Evolutionary conservation across 2,888 invertebrate genomes (phyloP).

Genomic region (Phortica okadai): DNA sequence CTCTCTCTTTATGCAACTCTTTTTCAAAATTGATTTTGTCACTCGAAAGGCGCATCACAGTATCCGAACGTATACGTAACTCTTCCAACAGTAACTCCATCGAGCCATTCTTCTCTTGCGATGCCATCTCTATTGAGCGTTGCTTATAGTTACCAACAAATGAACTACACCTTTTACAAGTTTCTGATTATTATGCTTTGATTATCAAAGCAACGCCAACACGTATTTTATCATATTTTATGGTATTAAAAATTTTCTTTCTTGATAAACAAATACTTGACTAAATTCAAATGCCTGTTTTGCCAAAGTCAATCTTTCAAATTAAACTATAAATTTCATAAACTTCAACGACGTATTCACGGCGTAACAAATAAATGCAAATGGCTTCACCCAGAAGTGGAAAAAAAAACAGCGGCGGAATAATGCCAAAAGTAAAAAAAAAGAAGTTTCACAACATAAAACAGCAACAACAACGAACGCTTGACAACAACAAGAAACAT

Average conservation of each 20-base stretch:
- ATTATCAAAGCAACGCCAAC: too few relatives aligned
- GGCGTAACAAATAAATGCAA: constrained; percentile 70
- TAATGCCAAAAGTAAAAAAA: constrained; percentile 35
- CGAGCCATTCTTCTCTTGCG: too few relatives aligned
- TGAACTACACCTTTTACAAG: too few relatives aligned
- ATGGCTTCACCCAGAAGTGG: constrained; percentile 59
- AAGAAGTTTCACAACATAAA: constrained; percentile 31
- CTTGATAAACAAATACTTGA: too few relatives aligned
- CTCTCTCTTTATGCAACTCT: not conserved
- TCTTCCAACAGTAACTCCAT: not conserved
- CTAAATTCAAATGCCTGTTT: too few relatives aligned
- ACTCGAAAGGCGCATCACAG: not conserved
- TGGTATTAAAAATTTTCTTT: too few relatives aligned
- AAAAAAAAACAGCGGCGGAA: too few relatives aligned
- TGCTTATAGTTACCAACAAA: too few relatives aligned
- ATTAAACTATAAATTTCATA: constrained; percentile 69
- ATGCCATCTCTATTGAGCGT: too few relatives aligned
- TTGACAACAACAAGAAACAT: constrained; percentile 29
- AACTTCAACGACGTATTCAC: constrained; percentile 67
- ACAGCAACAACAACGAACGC: constrained; percentile 9
- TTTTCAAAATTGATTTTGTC: not conserved
- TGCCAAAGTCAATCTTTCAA: constrained; percentile 58
- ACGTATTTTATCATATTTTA: too few relatives aligned
- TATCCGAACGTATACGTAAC: not conserved
- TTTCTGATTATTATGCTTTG: too few relatives aligned